These are phyloP conservation scores for Pantala flavescens DNA, from an alignment of 1,140 invertebrate species.

Conservation along the genomic window DNA sequence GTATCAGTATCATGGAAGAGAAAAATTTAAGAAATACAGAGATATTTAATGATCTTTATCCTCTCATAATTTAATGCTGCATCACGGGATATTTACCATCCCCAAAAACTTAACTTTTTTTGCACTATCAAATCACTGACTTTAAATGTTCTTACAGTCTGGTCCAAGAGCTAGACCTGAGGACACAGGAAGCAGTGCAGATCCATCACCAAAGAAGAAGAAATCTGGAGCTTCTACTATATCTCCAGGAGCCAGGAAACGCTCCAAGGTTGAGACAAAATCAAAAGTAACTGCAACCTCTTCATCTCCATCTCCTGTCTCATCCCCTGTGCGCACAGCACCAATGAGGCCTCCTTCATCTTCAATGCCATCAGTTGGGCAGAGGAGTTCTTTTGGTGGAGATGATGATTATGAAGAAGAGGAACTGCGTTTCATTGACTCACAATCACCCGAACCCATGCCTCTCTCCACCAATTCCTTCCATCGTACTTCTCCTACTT, in stretches of 20 bases:
- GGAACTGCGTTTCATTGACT: slow-evolving; percentile 44
- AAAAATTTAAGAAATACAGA: too few relatives aligned
- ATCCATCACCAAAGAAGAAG: slow-evolving; percentile 30
- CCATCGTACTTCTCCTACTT: neutral
- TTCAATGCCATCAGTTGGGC: slow-evolving; percentile 29
- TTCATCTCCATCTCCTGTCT: neutral
- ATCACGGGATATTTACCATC: too few relatives aligned
- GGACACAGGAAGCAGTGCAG: slow-evolving; percentile 24
- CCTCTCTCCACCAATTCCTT: neutral
- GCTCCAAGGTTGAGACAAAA: slow-evolving; percentile 26
- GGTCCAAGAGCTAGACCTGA: slow-evolving; percentile 24
- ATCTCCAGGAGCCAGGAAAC: slow-evolving; percentile 24
- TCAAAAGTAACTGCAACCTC: neutral
- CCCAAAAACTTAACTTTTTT: too few relatives aligned
- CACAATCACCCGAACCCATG: slow-evolving; percentile 35
- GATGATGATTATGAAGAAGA: slow-evolving; percentile 30
- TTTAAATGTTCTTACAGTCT: neutral
- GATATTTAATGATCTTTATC: too few relatives aligned
- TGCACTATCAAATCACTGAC: too few relatives aligned
- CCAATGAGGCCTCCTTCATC: neutral
- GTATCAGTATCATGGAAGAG: too few relatives aligned
- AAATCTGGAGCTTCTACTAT: slow-evolving; percentile 22
- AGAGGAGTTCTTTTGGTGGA: slow-evolving; percentile 40
- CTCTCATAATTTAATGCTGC: too few relatives aligned
- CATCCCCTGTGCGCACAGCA: neutral